These are phyloP conservation scores for Synergus japonicus DNA, from an alignment of 2,888 invertebrate species.

Conservation along the genomic window DNA sequence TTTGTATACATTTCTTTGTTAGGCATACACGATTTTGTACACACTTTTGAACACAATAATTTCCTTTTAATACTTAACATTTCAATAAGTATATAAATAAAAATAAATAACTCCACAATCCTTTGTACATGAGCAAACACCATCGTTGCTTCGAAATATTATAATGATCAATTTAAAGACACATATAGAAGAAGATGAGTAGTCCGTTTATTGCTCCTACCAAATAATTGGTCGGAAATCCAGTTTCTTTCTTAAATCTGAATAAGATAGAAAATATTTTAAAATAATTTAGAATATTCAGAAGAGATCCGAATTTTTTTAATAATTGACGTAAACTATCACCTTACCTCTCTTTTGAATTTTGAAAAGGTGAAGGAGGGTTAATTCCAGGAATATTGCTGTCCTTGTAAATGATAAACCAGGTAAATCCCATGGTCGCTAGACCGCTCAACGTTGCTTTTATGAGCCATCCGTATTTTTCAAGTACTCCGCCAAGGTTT, in stretches of 20 bases:
- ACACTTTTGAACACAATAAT: conserved; percentile 7
- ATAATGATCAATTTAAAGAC: neutral
- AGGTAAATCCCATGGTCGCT: conserved; percentile 79
- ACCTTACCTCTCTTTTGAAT: conserved; percentile 77
- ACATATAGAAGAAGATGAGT: conserved; percentile 36
- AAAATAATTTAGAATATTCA: neutral
- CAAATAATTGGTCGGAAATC: conserved; percentile 30
- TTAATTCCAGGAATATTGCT: conserved; percentile 81
- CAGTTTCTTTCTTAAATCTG: conserved; percentile 17
- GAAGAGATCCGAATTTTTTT: neutral
- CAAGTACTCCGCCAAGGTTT: conserved; percentile 40
- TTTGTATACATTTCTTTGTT: neutral
- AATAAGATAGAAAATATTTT: neutral
- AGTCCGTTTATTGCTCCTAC: conserved; percentile 13
- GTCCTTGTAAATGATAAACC: conserved; percentile 82
- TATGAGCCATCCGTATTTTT: conserved; percentile 64
- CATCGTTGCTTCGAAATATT: neutral
- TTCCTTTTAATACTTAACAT: conserved; percentile 27
- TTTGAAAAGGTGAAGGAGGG: conserved; percentile 81
- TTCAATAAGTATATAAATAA: conserved; percentile 33
- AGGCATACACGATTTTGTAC: conserved; percentile 1
- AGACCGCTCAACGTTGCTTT: conserved; percentile 76
- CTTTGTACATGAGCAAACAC: conserved; percentile 15
- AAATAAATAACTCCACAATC: conserved; percentile 8
- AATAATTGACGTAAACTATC: neutral